Base-by-base conservation (phyloP, 1,140 invertebrate species). In the Saccostrea glomerata region DNA sequence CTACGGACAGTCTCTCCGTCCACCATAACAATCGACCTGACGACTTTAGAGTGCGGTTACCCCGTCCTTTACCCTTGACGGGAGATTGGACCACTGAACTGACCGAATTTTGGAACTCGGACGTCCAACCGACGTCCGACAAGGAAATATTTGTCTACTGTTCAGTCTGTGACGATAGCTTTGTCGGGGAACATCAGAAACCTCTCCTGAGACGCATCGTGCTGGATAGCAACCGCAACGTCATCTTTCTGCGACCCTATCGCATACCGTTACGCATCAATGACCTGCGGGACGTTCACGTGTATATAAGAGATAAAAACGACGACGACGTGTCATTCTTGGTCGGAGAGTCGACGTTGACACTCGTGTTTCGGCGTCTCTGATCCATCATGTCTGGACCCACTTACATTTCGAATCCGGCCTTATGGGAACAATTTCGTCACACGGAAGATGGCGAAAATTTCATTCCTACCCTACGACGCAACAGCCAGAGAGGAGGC, bases 401-500 rank as follows among this genome's bases (percentile, higher is more conserved):
- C 17, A 54, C n/a, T 23, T 88, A 88, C 73, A 77, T 86, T 20
- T 82, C 84, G 12, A 84, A 88, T 66, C 70, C 63, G 1, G 12
- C 11, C 9, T 9, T 82, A n/a, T 88, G 87, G 87, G 40, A 88
- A 88, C 23, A 58, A 55, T 85, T 85, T 56, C 55, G 56, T n/a
- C 58, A 88, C 25, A 84, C 66, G 13, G 36, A 30, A 23, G 23
- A 23, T 2, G 82, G 54, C n/a, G 23, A 70, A 56, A 85, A 88
- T 9, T 85, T 85, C 17, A 25, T 56, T 30, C 83, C 66, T 9
- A 54, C 15, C 11, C 47, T 73, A 63, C 60, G 82, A 25, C 77
- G 70, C 15, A 55, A 83, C 12, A 30, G 12, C 20, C 87, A 88
- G 54, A 77, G 23, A 20, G 84, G 87, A 7, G 30, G 66, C 5